Conservation (phyloP, 1,140 invertebrate genomes). For the Dinoponera quadriceps region DNA sequence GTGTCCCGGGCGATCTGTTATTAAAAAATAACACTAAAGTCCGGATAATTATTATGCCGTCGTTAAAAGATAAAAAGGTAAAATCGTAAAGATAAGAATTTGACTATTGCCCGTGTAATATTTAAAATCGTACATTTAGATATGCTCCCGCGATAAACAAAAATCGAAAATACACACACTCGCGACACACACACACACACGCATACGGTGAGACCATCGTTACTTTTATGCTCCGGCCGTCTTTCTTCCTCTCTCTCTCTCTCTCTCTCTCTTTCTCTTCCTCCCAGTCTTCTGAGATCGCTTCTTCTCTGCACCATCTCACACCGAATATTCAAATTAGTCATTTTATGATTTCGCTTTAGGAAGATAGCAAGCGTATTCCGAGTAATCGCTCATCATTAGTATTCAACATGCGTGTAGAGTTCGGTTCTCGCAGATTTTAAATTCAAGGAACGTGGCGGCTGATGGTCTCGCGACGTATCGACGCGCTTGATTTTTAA, state of each 20-base stretch:
- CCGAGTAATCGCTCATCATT: conserved; percentile 67
- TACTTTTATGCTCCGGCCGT: conserved; percentile 10
- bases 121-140: conserved; percentile 39
- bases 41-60: not conserved
- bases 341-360: conserved; percentile 71
- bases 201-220: conserved; percentile 36
- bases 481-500: conserved; percentile 76
- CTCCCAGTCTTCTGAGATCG: no score
- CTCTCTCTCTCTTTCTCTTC: not conserved
- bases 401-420: conserved; percentile 67
- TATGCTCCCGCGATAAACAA: conserved; percentile 38
- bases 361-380: conserved; percentile 63
- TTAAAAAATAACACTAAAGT: not conserved
- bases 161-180: conserved; percentile 22
- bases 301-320: not conserved
- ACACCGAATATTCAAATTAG: conserved; percentile 70
- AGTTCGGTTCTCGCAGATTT: conserved; percentile 64
- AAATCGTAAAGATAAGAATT: conserved; percentile 19
- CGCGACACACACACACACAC: not conserved
- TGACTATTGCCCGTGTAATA: not conserved
- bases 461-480: conserved; percentile 67
- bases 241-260: not conserved
- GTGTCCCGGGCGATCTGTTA: not conserved
- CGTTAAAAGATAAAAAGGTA: conserved; percentile 39
- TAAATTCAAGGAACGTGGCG: conserved; percentile 75